Conservation (phyloP, 2,888 invertebrate genomes). For the Hydropsyche betteni region DNA sequence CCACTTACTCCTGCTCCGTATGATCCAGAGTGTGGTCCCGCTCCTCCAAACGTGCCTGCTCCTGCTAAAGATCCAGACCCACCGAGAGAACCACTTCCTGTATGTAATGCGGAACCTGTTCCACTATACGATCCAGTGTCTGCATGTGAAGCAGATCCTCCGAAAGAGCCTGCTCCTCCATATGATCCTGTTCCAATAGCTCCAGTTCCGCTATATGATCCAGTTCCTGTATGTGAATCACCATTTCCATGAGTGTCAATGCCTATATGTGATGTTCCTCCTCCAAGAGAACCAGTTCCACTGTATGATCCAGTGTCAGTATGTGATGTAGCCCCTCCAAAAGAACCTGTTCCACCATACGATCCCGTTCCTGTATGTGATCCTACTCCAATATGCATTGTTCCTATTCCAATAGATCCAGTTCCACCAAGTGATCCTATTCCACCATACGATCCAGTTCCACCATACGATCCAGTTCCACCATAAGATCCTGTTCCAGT, state of each 20-base stretch:
- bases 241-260: too few relatives aligned
- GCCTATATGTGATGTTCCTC: too few relatives aligned
- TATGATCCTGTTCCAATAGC: too few relatives aligned
- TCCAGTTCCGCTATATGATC: too few relatives aligned
- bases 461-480: background rate
- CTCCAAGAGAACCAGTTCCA: background rate
- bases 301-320: background rate
- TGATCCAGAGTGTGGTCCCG: background rate
- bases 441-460: background rate
- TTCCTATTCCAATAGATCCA: too few relatives aligned
- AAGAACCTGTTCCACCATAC: background rate
- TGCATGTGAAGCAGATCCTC: background rate
- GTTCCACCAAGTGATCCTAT: too few relatives aligned
- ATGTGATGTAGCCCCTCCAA: background rate
- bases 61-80: background rate
- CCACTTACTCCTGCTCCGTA: conserved; percentile 30
- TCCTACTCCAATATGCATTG: too few relatives aligned
- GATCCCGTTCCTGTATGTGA: background rate
- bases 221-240: too few relatives aligned
- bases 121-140: background rate
- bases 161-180: background rate
- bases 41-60: background rate
- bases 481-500: background rate
- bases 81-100: background rate
- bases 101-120: background rate